Evolutionary conservation across 2,797 vertebrate species (phyloP).

Genomic region (Choloepus didactylus): DNA sequence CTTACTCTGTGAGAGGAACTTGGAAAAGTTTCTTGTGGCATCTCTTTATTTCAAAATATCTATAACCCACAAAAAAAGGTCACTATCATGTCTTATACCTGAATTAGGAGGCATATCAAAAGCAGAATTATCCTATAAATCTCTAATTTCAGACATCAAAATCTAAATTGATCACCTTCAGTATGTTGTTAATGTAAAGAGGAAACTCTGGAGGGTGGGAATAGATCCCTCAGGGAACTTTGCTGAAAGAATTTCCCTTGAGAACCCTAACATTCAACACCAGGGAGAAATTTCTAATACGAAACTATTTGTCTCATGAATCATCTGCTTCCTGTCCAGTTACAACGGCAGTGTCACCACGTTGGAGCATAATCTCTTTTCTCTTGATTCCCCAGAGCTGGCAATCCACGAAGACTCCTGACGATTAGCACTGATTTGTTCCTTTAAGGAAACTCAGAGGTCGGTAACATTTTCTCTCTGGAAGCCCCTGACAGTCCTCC

Average conservation of each 20-base stretch:
- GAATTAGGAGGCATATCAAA: constrained; percentile 6
- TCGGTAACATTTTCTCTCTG: constrained; percentile 22
- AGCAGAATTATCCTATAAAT: constrained; percentile 23
- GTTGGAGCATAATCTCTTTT: background rate
- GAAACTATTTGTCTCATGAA: constrained; percentile 27
- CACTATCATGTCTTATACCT: background rate
- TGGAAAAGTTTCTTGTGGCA: background rate
- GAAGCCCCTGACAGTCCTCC: constrained; percentile 61
- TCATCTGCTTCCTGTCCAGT: background rate
- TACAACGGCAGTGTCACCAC: background rate
- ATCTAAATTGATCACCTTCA: background rate
- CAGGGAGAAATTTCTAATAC: background rate
- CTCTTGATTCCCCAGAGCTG: background rate
- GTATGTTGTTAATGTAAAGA: background rate
- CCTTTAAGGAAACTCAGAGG: constrained; percentile 62
- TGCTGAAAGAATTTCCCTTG: constrained; percentile 10
- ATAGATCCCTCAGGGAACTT: background rate
- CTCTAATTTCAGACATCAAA: background rate
- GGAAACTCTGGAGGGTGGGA: background rate
- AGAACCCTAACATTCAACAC: constrained; percentile 40
- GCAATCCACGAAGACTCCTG: constrained; percentile 44
- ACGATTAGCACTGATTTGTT: constrained; percentile 60
- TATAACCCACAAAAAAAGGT: background rate
- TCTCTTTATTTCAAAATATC: background rate
- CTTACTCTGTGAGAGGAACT: background rate